A percentile compares a stretch with the other conserved stretches of the same genome.
Evolutionary conservation across 2,888 invertebrate genomes (phyloP).

Genomic region (Aleiodes testaceus): DNA sequence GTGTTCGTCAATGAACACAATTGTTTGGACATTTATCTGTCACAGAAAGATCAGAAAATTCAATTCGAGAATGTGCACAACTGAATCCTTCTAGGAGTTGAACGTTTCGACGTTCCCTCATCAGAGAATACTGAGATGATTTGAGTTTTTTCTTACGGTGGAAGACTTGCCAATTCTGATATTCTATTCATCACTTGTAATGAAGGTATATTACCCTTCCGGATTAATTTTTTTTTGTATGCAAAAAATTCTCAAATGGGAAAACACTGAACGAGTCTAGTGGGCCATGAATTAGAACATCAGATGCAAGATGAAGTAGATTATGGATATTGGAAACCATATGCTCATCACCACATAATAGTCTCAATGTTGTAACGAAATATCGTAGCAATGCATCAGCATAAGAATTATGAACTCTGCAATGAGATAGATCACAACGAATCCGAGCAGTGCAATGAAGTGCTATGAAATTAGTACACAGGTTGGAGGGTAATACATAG

Average conservation of each 20-base stretch:
- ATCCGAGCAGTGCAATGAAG: conserved; percentile 28
- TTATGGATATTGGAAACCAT: conserved; percentile 43
- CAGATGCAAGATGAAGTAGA: conserved; percentile 42
- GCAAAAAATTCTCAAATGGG: conserved; percentile 45
- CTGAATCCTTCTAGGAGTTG: background rate
- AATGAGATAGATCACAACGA: conserved; percentile 7
- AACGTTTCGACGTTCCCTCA: background rate
- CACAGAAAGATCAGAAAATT: background rate
- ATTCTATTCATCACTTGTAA: conserved; percentile 26
- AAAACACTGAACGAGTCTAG: conserved; percentile 46
- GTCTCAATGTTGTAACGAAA: conserved; percentile 11
- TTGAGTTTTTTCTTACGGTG: background rate
- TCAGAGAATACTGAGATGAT: background rate
- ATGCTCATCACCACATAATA: conserved; percentile 2
- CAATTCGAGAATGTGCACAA: background rate
- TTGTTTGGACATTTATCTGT: background rate
- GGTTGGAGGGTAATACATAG: conserved; percentile 39
- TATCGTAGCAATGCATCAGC: conserved; percentile 28
- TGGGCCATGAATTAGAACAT: conserved; percentile 43
- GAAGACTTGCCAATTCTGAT: conserved; percentile 10
- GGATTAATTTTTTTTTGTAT: conserved; percentile 33
- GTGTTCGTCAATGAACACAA: background rate
- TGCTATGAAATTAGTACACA: conserved; percentile 26
- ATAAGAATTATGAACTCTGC: conserved; percentile 8
- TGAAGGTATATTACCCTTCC: conserved; percentile 11